These are phyloP conservation scores for Campoplex capitator DNA, from an alignment of 2,888 invertebrate genomes.

Conservation along the genomic window DNA sequence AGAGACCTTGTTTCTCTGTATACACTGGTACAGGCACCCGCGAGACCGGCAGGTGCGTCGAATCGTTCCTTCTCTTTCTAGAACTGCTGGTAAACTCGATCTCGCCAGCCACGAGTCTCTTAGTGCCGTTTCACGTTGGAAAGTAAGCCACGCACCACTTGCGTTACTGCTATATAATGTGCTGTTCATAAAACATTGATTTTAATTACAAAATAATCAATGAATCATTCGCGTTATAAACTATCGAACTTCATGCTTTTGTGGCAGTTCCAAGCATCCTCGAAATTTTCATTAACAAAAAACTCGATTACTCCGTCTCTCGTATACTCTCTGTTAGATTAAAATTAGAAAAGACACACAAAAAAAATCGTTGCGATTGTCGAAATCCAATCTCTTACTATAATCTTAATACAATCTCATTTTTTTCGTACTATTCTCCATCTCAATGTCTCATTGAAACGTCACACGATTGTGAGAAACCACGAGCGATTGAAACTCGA, in stretches of 20 bases:
- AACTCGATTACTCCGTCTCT: background rate
- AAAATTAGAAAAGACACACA: background rate
- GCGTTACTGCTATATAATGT: conserved; percentile 21
- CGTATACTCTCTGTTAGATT: no score
- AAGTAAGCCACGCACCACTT: conserved; percentile 51
- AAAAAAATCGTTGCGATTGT: background rate
- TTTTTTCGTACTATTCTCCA: background rate
- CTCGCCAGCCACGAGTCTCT: conserved; percentile 22
- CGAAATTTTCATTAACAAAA: background rate
- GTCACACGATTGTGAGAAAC: background rate
- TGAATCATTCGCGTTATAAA: background rate
- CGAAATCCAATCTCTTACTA: background rate
- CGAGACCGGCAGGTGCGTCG: conserved; percentile 80
- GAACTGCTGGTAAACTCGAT: conserved; percentile 6
- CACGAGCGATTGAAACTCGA: conserved; percentile 8
- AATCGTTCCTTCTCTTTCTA: conserved; percentile 60
- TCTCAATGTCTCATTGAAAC: background rate
- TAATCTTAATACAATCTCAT: background rate
- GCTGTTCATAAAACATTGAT: background rate
- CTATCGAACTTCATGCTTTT: background rate
- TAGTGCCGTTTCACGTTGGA: conserved; percentile 43
- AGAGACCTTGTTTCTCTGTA: conserved; percentile 59
- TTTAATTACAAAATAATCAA: conserved; percentile 35
- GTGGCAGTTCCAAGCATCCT: background rate
- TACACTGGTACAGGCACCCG: conserved; percentile 61